Base-by-base conservation (phyloP, 2,888 invertebrate species). In the Pyrgus malvae region DNA sequence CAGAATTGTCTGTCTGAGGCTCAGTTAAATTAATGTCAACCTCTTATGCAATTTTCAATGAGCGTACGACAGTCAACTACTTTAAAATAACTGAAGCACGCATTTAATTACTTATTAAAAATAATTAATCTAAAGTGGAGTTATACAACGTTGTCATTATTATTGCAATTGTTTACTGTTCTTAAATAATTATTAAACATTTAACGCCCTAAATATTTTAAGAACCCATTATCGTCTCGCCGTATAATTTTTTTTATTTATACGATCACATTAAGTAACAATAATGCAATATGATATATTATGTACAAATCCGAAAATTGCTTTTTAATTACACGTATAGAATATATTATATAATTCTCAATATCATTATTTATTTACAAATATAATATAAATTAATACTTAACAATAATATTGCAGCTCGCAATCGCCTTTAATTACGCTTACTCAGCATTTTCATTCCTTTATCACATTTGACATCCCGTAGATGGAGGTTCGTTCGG, bases 331-430 rank as follows among this genome's bases (percentile, higher is more conserved):
- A 72, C 65, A 70, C 73, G 74, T 74, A 68, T 73, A 76, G 68
- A 61, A 62, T 63, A 68, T 62, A 72, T 74, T 70, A 77, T 70
- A 65, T 68, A 72, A 64, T 67, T 64, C 62, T 62, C 60, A 57
- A 60, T 68, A 68, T 62, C 62, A 58, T 67, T 66, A 61, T 61
- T 75, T 71, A 87, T 83, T 77, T 85, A 84, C 85, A 86, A 69
- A 72, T 78, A 74, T 74, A 70, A 71, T 71, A 72, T 70, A 64
- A 63, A 61, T 64, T 71, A 67, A 83, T 83, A 86, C 85, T 86
- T 89, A 88, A 67, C 67, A 67, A 75, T 85, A 85, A 83, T 89
- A 90, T 90, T 90, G 89, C 89, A 85, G 80, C 70, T 80, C 74
- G 67, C 83, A 80, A 85, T 84, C 76, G 74, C 73, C 76, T 74